Conservation (phyloP, 1,140 invertebrate species). For the Zeugodacus cucurbitae region DNA sequence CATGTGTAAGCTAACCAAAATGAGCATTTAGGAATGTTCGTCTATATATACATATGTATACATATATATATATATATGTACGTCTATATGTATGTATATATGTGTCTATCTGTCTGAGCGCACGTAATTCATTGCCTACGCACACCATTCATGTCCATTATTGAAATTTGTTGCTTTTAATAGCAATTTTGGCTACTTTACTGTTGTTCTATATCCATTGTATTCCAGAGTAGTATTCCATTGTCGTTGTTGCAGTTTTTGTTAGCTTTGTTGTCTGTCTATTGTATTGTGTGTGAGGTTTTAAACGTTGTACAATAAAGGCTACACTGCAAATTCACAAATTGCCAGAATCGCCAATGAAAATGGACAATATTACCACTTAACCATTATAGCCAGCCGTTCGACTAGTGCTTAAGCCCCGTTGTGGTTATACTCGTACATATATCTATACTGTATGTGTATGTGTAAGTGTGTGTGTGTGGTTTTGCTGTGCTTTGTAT, state of each 20-base stretch:
- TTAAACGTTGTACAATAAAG: not conserved
- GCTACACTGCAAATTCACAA: not conserved
- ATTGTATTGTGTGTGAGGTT: not conserved
- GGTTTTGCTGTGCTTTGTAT: not conserved
- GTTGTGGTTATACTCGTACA: not conserved
- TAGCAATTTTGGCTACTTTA: not conserved
- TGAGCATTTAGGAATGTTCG: not conserved
- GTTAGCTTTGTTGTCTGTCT: not conserved
- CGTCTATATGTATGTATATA: not conserved
- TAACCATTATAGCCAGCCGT: not conserved
- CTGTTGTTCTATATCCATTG: not conserved
- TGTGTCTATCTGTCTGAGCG: not conserved
- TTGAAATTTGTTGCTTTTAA: slow-evolving; percentile 16
- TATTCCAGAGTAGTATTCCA: not conserved
- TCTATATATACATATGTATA: too few species aligned
- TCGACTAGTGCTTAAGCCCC: not conserved
- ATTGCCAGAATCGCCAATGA: not conserved
- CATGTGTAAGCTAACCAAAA: not conserved
- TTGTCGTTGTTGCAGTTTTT: not conserved
- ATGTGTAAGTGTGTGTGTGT: too few species aligned
- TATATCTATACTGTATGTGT: too few species aligned
- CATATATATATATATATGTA: not conserved
- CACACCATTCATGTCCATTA: not conserved
- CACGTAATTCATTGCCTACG: not conserved
- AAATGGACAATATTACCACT: not conserved